These are phyloP conservation scores for Sander vitreus DNA, from an alignment of 2,113 vertebrate genomes.

Conservation along the genomic window DNA sequence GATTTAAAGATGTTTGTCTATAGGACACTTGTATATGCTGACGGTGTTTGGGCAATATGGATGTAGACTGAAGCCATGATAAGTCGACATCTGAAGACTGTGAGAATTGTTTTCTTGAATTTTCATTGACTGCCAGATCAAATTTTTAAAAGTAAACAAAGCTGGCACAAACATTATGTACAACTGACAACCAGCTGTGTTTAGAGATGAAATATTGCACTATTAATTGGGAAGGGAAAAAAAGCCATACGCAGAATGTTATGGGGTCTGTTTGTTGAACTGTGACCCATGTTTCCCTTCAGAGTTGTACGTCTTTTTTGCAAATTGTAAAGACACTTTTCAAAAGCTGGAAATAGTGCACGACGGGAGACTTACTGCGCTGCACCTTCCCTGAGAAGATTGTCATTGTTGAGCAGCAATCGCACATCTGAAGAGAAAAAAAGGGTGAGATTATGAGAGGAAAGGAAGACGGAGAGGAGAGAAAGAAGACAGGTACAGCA, in stretches of 20 bases:
- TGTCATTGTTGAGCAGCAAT: slow-evolving; percentile 96
- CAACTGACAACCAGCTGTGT: not conserved
- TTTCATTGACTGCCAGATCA: not conserved
- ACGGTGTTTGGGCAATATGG: not conserved
- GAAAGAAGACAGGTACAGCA: not conserved
- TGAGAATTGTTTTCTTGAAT: not conserved
- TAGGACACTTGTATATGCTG: not conserved
- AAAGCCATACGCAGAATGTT: not conserved
- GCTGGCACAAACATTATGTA: not conserved
- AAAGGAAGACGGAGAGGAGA: not conserved
- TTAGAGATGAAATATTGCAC: too few relatives aligned
- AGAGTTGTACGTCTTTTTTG: not conserved
- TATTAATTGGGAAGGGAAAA: not conserved
- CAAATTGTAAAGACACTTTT: not conserved
- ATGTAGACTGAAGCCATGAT: not conserved
- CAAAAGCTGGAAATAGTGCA: not conserved
- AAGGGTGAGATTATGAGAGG: not conserved
- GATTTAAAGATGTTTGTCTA: not conserved
- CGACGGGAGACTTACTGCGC: slow-evolving; percentile 89
- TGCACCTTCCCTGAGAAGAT: slow-evolving; percentile 98
- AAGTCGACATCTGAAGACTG: not conserved
- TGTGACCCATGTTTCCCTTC: not conserved
- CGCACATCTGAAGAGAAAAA: slow-evolving; percentile 89
- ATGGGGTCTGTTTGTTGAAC: not conserved
- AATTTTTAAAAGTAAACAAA: not conserved